Conservation (phyloP, 2,797 vertebrate species). For the Ptychadena robeensis region DNA sequence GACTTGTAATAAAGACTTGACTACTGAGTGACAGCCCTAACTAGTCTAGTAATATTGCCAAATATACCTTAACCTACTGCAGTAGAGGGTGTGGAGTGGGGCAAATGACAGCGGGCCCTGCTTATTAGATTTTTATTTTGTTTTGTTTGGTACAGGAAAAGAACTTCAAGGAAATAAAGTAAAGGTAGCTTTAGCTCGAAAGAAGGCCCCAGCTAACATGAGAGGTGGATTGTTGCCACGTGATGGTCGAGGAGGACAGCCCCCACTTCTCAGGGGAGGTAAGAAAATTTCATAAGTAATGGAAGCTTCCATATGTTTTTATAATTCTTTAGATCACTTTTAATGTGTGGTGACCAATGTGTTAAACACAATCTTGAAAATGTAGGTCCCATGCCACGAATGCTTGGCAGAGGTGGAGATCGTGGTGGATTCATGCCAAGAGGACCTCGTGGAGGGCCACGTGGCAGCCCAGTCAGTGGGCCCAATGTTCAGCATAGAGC, state of each 20-base stretch:
- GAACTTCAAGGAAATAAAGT: slow-evolving; percentile 93
- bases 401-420: slow-evolving; percentile 88
- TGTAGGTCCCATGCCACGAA: slow-evolving; percentile 89
- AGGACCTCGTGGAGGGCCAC: slow-evolving; percentile 88
- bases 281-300: slow-evolving; percentile 25
- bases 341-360: not conserved
- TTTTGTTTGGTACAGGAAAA: slow-evolving; percentile 78
- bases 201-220: slow-evolving; percentile 93
- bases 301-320: not conserved
- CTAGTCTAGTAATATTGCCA: no score
- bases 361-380: not conserved
- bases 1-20: no score
- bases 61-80: no score
- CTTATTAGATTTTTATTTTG: no score
- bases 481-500: slow-evolving; percentile 92
- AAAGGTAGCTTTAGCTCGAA: slow-evolving; percentile 91
- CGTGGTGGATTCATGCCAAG: slow-evolving; percentile 88
- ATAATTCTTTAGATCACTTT: not conserved
- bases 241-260: slow-evolving; percentile 84
- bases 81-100: no score
- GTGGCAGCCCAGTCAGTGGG: slow-evolving; percentile 87
- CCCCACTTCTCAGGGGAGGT: slow-evolving; percentile 92
- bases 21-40: no score
- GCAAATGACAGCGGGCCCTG: no score
- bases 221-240: slow-evolving; percentile 89